Evolutionary conservation across 2,888 invertebrate species (phyloP).

Genomic region (Callosobruchus maculatus): DNA sequence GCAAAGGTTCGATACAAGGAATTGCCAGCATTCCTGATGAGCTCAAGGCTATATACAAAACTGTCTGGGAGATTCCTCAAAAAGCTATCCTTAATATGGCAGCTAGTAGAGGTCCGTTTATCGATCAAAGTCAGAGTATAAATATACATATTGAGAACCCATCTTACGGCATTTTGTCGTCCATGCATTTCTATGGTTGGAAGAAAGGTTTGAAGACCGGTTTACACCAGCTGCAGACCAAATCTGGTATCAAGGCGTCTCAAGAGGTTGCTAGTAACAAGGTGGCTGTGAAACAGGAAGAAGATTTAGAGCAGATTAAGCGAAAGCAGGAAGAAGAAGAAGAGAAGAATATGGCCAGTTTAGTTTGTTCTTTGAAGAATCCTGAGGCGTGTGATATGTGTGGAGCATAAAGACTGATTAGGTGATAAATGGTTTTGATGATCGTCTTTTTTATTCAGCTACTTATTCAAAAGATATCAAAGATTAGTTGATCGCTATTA

Average conservation of each 20-base stretch:
- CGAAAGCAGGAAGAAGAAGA: constrained; percentile 34
- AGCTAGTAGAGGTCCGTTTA: constrained; percentile 94
- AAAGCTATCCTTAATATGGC: constrained; percentile 93
- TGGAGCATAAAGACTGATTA: constrained; percentile 58
- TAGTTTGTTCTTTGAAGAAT: constrained; percentile 84
- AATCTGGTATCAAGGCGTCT: constrained; percentile 93
- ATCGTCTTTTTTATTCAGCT: too few species aligned
- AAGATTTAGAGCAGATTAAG: constrained; percentile 15
- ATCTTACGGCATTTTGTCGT: constrained; percentile 87
- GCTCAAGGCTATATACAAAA: constrained; percentile 86
- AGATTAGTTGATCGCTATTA: too few species aligned
- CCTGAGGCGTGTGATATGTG: constrained; percentile 86
- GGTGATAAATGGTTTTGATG: too few species aligned
- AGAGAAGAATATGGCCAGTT: constrained; percentile 64
- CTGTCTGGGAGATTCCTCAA: constrained; percentile 96
- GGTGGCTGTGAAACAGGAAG: constrained; percentile 3
- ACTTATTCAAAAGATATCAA: too few species aligned
- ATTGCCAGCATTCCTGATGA: constrained; percentile 81
- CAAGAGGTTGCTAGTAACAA: constrained; percentile 95
- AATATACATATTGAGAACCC: constrained; percentile 97
- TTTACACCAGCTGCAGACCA: constrained; percentile 96
- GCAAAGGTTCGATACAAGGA: constrained; percentile 89
- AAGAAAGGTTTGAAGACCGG: constrained; percentile 95
- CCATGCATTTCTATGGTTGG: constrained; percentile 99
- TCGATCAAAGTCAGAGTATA: constrained; percentile 97